A percentile compares a stretch with the other conserved stretches of the same genome.
Evolutionary conservation across 2,113 vertebrate genomes (phyloP).

Genomic region (Gobius niger): DNA sequence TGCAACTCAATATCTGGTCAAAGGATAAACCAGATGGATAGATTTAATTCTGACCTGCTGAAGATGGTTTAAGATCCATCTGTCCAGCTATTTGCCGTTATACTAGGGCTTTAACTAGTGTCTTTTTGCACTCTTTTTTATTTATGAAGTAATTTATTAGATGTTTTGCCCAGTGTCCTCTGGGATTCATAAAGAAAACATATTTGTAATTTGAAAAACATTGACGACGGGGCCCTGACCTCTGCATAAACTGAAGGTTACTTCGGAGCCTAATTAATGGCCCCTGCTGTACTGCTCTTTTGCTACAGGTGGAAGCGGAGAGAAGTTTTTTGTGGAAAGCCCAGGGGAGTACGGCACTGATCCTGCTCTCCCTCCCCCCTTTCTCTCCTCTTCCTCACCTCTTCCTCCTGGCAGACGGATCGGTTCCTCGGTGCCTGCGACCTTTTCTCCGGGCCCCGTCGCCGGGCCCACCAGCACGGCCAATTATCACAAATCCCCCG

Average conservation of each 20-base stretch:
- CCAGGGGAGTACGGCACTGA: slow-evolving; percentile 41
- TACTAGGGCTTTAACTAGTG: no score
- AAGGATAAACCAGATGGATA: no score
- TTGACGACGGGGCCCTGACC: slow-evolving; percentile 47
- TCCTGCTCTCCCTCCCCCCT: slow-evolving; percentile 24
- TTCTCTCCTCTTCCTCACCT: slow-evolving; percentile 3
- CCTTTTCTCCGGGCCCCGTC: slow-evolving; percentile 70
- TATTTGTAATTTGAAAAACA: slow-evolving; percentile 40
- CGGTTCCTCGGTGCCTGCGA: slow-evolving; percentile 66
- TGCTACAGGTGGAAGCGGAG: slow-evolving; percentile 33
- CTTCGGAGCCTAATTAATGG: slow-evolving; percentile 60
- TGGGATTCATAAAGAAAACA: slow-evolving; percentile 17
- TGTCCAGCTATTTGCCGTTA: no score
- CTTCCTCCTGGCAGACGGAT: slow-evolving; percentile 64
- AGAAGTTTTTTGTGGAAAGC: slow-evolving; percentile 50
- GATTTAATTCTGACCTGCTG: no score
- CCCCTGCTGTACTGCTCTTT: slow-evolving; percentile 47
- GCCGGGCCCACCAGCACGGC: slow-evolving; percentile 67
- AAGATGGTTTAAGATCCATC: no score
- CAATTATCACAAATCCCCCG: slow-evolving; percentile 75
- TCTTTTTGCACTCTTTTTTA: no score
- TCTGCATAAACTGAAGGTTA: slow-evolving; percentile 68
- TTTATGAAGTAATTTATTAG: background rate
- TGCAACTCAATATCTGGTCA: no score
- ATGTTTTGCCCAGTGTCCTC: slow-evolving; percentile 1